A percentile compares a stretch with the other conserved stretches of the same genome.
Conservation (phyloP, 1,140 invertebrate species). For the Drosophila sproati region DNA sequence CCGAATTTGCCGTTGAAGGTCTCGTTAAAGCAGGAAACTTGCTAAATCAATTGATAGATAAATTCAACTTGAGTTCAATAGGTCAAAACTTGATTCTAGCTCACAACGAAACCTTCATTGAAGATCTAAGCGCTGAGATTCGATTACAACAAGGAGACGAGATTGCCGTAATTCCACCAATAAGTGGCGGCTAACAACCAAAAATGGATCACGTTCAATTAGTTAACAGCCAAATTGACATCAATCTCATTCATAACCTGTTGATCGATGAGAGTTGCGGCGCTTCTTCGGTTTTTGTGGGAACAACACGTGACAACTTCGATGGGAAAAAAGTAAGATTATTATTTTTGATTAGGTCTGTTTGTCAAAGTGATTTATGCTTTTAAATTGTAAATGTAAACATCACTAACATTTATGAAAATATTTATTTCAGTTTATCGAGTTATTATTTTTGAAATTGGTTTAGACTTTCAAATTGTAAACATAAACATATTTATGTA, state of each 20-base stretch:
- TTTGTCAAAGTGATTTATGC: not conserved
- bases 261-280: constrained; percentile 92
- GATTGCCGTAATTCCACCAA: constrained; percentile 93
- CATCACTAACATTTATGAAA: no score
- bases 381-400: not conserved
- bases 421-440: no score
- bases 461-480: not conserved
- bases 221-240: constrained; percentile 88
- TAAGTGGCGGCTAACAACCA: constrained; percentile 90
- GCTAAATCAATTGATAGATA: constrained; percentile 85
- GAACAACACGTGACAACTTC: constrained; percentile 96
- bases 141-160: constrained; percentile 88
- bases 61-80: constrained; percentile 89
- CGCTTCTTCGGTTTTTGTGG: constrained; percentile 95
- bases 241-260: constrained; percentile 88
- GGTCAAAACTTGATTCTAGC: constrained; percentile 90
- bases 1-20: constrained; percentile 85
- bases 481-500: not conserved
- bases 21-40: constrained; percentile 86
- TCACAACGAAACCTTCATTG: constrained; percentile 91
- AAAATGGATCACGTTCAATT: constrained; percentile 89
- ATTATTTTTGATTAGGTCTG: constrained; percentile 22
- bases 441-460: not conserved
- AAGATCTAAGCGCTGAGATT: constrained; percentile 86
- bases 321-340: constrained; percentile 90